Evolutionary conservation across 2,797 vertebrate species (phyloP).

Genomic region (Lateolabrax maculatus): DNA sequence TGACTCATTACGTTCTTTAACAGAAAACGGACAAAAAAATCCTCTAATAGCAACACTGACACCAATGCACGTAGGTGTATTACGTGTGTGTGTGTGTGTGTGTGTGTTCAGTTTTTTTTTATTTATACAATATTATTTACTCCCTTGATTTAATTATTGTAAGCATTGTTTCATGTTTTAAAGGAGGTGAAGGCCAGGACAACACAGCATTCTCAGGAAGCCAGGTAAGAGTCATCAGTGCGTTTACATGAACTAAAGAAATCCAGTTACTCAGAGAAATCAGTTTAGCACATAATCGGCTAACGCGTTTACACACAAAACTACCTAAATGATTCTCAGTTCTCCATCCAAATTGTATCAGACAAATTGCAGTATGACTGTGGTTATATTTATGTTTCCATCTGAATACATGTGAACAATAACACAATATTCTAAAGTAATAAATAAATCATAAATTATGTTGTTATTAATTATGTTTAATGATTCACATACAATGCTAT

Average conservation of each 20-base stretch:
- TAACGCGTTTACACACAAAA: not conserved
- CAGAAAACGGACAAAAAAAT: not conserved
- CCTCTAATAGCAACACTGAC: not conserved
- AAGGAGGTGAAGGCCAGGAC: constrained; percentile 26
- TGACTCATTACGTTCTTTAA: not conserved
- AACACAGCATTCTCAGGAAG: not conserved
- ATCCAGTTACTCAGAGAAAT: not conserved
- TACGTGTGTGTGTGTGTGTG: not conserved
- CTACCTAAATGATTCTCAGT: too few relatives aligned
- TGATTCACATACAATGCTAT: not conserved
- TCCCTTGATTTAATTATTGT: not conserved
- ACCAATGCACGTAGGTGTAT: constrained; percentile 19
- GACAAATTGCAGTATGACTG: not conserved
- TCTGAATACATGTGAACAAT: not conserved
- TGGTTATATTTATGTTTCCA: not conserved
- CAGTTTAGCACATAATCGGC: not conserved
- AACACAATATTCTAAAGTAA: not conserved
- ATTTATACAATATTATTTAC: not conserved
- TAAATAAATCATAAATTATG: too few relatives aligned
- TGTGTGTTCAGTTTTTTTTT: not conserved
- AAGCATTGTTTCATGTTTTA: constrained; percentile 2
- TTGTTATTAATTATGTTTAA: too few relatives aligned
- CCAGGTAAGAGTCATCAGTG: constrained; percentile 51
- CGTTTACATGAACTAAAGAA: not conserved
- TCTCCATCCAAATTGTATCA: not conserved